Base-by-base conservation (phyloP, 2,113 vertebrate genomes). In the Gnathonemus longibarbis region DNA sequence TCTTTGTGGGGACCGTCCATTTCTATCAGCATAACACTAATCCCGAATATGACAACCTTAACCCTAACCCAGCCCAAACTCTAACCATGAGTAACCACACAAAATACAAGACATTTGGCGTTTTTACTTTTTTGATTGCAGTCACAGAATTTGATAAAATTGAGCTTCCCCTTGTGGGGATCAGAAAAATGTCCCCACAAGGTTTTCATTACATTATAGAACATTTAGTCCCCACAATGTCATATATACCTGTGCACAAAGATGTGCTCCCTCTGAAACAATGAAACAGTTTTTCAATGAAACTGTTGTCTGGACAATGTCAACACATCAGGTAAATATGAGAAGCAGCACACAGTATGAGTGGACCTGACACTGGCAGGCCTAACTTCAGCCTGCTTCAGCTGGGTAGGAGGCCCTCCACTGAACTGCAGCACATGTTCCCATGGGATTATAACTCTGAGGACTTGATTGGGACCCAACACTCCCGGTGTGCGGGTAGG, bases 211-310 rank as follows among this genome's bases (percentile, higher is more conserved):
- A 27, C 24, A 27, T 27, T 66, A 1, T 66, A 27, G 91, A 90
- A 86, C 84, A 87, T 17, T 74, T 93, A 86, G 8, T 21, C 46
- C 66, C 86, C 93, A 91, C n/a, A 66, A 66, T 66, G 58, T 56
- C 53, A 56, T 21, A 56, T 66, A 66, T 31, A 31, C 27, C 3
- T 70, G n/a, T 35, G 48, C 84, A 89, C 90, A 92, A 89, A 84
- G 90, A 58, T 1, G 21, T 48, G 49, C 84, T 84, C 45, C 85
- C 50, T 66, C 45, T 62, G 70, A 84, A 52, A 49, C 89, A 56
- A 2, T 53, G 11, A 15, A 27, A 1, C 13, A 4, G 27, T 19
- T 6, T 52, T 52, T 27, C 39, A 42, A 0, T 42, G 39, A 42
- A 27, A 56, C 27, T 87, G 85, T 35, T 24, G 13, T 24, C 85